phyloP scores from a whole-genome alignment of 1,140 invertebrate species.

The Asobara japonica region DNA sequence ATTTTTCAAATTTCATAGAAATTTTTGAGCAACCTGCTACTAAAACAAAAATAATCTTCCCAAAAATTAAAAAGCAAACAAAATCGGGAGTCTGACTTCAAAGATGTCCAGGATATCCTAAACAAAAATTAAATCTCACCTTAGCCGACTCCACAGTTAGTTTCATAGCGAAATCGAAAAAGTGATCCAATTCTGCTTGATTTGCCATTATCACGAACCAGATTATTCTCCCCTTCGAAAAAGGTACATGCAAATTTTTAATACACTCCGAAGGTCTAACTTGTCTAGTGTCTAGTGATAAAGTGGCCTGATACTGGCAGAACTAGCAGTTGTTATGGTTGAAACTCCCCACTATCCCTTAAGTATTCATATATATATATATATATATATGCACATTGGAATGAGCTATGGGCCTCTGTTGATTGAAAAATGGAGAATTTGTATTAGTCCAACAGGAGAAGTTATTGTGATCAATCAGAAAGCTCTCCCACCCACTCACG shows the following conservation, averaged over 20 bases:
- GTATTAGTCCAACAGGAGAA: neutral
- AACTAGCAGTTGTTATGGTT: slow-evolving; percentile 19
- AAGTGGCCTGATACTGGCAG: slow-evolving; percentile 20
- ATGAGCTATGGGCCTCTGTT: too few species aligned
- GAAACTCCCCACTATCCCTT: slow-evolving; percentile 10
- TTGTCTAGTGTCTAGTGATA: neutral
- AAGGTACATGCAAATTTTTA: neutral
- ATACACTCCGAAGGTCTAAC: neutral
- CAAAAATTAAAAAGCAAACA: too few species aligned
- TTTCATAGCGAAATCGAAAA: slow-evolving; percentile 38
- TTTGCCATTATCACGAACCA: slow-evolving; percentile 9
- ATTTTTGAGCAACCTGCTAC: too few species aligned
- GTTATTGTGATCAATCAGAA: neutral
- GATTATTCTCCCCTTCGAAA: neutral
- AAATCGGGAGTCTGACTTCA: too few species aligned
- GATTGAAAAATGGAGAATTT: neutral
- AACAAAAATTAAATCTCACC: too few species aligned
- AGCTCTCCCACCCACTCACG: too few species aligned
- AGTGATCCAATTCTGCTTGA: slow-evolving; percentile 34
- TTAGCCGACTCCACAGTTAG: slow-evolving; percentile 39
- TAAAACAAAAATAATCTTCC: too few species aligned
- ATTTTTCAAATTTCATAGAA: neutral
- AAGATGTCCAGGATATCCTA: too few species aligned
- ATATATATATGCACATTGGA: too few species aligned
- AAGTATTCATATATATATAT: neutral